Base-by-base conservation (phyloP, 2,888 invertebrate genomes). In the Galeruca laticollis region DNA sequence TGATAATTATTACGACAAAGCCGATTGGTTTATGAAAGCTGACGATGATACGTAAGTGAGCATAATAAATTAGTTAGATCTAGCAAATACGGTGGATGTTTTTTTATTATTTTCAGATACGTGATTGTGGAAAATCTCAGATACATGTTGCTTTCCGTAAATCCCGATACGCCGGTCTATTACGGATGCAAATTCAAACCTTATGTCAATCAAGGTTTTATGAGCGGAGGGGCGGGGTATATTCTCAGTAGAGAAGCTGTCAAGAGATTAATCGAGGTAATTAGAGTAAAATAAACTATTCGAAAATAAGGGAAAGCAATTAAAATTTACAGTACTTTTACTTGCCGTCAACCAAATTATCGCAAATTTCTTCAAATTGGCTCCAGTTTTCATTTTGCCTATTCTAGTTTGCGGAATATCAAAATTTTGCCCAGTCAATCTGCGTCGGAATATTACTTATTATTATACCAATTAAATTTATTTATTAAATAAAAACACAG, bases 11-110 rank as follows among this genome's bases (percentile, higher is more conserved):
- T 86, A 92, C 60, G 89, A 96, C 76, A 90, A 97, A 65, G 95
- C 94, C 1, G 98, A 98, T 85, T 98, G 97, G 97, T 98, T 99
- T 84, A 87, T 98, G 80, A 99, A 99, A 85, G 98, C 99, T n/a
- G 99, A 99, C 82, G 99, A 99, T 85, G 98, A 99, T 82, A 98
- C 99, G 88, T 94, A 83, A 89, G 91, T 87, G 26, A 6, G 26
- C 6, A 1, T 3, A 3, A n/a, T 2, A 15, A 49, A 49, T 18
- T 18, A 13, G n/a, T n/a, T n/a, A n/a, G n/a, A n/a, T n/a, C n/a
- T n/a, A 13, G 4, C 11, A 2, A 9, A 37, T 37, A 37, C 13
- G 9, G 6, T 47, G 2, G 13, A 11, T 37, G 8, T 2, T 11
- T 10, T 15, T 18, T 47, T 47, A n/a, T n/a, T n/a, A 47, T 47